Evolutionary conservation across 2,797 vertebrate genomes (phyloP).

Genomic region (Nasua narica): DNA sequence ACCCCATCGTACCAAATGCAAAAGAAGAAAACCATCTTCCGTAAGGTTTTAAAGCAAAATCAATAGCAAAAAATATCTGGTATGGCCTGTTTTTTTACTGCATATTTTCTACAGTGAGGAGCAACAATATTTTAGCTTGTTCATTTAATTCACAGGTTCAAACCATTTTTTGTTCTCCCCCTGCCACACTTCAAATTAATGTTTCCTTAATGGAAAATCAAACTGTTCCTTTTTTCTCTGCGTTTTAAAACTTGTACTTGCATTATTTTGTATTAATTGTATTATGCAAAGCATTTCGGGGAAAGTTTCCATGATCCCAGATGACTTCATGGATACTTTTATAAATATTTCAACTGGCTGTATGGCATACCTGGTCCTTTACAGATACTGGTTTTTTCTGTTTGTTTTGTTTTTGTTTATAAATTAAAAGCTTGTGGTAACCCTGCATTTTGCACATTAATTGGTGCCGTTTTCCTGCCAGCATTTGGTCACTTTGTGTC

Average conservation of each 20-base stretch:
- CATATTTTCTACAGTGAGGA: background rate
- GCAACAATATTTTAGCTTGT: background rate
- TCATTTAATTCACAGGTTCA: background rate
- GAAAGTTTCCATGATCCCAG: background rate
- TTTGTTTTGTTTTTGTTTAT: background rate
- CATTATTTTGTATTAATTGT: background rate
- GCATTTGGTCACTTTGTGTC: background rate
- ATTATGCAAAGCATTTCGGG: background rate
- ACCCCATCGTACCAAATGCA: background rate
- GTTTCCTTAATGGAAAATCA: background rate
- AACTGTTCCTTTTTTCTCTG: background rate
- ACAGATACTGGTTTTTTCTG: background rate
- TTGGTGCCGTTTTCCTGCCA: background rate
- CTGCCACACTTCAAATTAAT: background rate
- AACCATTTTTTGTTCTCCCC: background rate
- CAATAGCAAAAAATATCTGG: background rate
- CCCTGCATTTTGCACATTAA: background rate
- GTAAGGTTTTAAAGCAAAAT: background rate
- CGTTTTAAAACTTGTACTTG: background rate
- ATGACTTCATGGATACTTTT: background rate
- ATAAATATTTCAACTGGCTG: background rate
- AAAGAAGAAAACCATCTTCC: background rate
- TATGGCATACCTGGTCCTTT: background rate
- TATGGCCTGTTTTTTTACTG: background rate
- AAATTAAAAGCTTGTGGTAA: background rate